These are phyloP conservation scores for Fistularia tabacaria DNA, from an alignment of 2,797 vertebrate genomes.

Conservation along the genomic window DNA sequence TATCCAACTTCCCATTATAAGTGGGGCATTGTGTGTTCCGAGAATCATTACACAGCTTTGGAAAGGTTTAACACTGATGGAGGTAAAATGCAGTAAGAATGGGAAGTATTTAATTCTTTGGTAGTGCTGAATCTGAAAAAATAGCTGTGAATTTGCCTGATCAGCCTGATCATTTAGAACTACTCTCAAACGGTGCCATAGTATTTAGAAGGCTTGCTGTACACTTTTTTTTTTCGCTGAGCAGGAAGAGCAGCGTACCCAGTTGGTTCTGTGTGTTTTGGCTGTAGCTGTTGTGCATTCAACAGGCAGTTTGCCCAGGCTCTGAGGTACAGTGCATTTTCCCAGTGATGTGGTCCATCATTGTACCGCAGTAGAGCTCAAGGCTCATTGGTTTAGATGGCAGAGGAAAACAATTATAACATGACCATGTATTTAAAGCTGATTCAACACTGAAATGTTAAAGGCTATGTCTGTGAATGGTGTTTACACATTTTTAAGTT, in stretches of 20 bases:
- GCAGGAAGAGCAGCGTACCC: conserved; percentile 43
- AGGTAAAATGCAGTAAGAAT: no score
- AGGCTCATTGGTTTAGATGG: conserved; percentile 68
- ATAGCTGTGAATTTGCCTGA: conserved; percentile 13
- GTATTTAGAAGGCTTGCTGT: conserved; percentile 23
- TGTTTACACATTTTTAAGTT: conserved; percentile 60
- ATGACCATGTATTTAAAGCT: conserved; percentile 70
- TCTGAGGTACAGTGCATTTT: conserved; percentile 67
- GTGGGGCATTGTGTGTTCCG: neutral
- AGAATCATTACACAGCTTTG: no score
- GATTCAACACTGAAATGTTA: conserved; percentile 66
- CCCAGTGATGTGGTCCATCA: conserved; percentile 73
- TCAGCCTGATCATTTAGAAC: conserved; percentile 30
- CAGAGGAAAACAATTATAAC: conserved; percentile 73
- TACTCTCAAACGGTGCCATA: conserved; percentile 43
- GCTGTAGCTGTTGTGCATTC: conserved; percentile 63
- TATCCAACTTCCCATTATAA: neutral
- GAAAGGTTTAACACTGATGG: no score
- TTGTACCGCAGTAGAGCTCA: conserved; percentile 59
- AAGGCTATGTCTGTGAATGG: conserved; percentile 59
- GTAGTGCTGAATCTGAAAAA: conserved; percentile 11
- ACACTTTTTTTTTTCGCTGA: conserved; percentile 16
- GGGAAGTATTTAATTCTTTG: conserved; percentile 34
- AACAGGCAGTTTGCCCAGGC: conserved; percentile 68
- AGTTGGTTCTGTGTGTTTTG: conserved; percentile 70